Conservation (phyloP, 2,888 invertebrate genomes). For the Leptopilina syphax region DNA sequence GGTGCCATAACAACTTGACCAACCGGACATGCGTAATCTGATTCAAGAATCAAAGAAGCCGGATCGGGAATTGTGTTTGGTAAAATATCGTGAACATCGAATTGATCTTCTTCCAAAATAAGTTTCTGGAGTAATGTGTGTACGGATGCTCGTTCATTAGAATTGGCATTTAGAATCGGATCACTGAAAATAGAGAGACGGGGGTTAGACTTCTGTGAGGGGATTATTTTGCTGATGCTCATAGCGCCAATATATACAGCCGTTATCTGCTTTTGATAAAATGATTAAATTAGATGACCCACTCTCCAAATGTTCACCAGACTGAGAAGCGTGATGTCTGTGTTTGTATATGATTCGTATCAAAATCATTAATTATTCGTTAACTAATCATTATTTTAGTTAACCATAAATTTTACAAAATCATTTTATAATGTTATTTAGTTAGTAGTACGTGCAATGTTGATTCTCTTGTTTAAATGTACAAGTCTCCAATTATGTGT, state of each 20-base stretch:
- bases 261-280: constrained; percentile 59
- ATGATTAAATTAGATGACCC: constrained; percentile 22
- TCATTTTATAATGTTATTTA: neutral
- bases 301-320: constrained; percentile 21
- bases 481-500: neutral
- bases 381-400: too few species aligned
- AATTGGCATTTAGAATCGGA: constrained; percentile 91
- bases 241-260: constrained; percentile 68
- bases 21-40: constrained; percentile 94
- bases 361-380: neutral
- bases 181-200: constrained; percentile 82
- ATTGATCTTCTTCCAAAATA: constrained; percentile 95
- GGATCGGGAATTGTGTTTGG: constrained; percentile 97
- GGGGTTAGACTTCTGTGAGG: neutral
- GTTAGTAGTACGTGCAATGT: constrained; percentile 32
- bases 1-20: constrained; percentile 97
- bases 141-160: constrained; percentile 91
- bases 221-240: neutral
- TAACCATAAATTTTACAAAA: too few species aligned
- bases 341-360: constrained; percentile 23
- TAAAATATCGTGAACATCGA: constrained; percentile 93
- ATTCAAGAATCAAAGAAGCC: constrained; percentile 89
- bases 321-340: constrained; percentile 40
- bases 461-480: neutral
- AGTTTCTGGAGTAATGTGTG: constrained; percentile 91